phyloP scores from a whole-genome alignment of 2,113 vertebrate species.

The Epinephelus lanceolatus region DNA sequence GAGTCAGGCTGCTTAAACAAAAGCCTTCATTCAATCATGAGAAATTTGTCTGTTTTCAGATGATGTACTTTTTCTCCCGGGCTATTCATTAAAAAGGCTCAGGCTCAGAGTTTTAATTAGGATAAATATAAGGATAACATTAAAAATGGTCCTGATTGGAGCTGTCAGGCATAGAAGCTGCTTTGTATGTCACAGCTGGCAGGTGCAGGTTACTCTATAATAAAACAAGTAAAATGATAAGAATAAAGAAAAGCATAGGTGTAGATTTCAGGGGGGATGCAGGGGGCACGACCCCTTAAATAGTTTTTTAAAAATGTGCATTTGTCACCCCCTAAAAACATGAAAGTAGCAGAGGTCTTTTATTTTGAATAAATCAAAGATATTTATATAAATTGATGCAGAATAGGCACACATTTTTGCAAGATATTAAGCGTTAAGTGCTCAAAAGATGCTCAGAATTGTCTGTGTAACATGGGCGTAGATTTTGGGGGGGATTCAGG shows the following conservation, averaged over 20 bases:
- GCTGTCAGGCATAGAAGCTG: not conserved
- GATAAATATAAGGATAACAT: not conserved
- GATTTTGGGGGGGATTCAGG: too few species aligned
- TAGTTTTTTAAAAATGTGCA: too few species aligned
- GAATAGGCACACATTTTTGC: too few species aligned
- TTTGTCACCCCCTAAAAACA: too few species aligned
- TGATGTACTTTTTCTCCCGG: not conserved
- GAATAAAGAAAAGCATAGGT: not conserved
- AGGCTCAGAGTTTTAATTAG: slow-evolving; percentile 8
- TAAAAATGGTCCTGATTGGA: not conserved
- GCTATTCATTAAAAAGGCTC: not conserved
- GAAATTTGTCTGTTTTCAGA: slow-evolving; percentile 20
- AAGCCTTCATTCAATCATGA: slow-evolving; percentile 22
- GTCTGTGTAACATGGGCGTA: too few species aligned
- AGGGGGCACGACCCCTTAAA: too few species aligned
- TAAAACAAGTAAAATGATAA: not conserved
- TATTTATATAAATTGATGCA: too few species aligned
- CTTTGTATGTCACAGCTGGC: not conserved
- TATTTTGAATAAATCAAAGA: too few species aligned
- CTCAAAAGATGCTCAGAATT: too few species aligned
- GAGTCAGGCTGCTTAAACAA: slow-evolving; percentile 28
- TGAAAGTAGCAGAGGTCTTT: too few species aligned
- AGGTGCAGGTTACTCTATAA: not conserved
- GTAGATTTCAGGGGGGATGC: too few species aligned
- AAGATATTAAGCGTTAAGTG: too few species aligned